phyloP scores from a whole-genome alignment of 2,888 invertebrate species.

The Rhopalosiphum nymphaeae region DNA sequence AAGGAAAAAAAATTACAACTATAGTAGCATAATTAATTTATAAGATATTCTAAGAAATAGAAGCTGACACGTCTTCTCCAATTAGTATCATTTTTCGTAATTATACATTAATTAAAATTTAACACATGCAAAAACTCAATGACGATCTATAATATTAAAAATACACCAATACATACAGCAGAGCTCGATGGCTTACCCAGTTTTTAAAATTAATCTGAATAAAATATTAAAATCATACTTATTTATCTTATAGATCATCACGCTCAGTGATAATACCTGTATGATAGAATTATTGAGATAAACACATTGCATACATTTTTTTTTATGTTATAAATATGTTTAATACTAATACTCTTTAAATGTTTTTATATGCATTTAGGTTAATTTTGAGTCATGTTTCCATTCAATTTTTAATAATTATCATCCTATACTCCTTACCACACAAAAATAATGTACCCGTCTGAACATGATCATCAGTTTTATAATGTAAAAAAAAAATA shows the following conservation, averaged over 20 bases:
- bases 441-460: background rate
- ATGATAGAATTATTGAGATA: background rate
- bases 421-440: background rate
- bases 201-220: background rate
- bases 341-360: background rate
- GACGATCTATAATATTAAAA: background rate
- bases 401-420: background rate
- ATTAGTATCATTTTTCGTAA: background rate
- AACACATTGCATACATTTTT: background rate
- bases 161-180: background rate
- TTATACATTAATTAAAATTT: background rate
- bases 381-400: background rate
- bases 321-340: background rate
- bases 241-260: background rate
- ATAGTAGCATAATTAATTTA: background rate
- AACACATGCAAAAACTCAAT: background rate
- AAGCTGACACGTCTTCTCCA: background rate
- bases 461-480: background rate
- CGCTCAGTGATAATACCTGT: background rate
- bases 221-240: background rate
- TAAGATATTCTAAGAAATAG: background rate
- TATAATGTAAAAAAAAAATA: background rate
- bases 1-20: background rate
- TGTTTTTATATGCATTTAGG: background rate
- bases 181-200: background rate